Base-by-base conservation (phyloP, 23 tunicate genomes). In the Corella eumyota region DNA sequence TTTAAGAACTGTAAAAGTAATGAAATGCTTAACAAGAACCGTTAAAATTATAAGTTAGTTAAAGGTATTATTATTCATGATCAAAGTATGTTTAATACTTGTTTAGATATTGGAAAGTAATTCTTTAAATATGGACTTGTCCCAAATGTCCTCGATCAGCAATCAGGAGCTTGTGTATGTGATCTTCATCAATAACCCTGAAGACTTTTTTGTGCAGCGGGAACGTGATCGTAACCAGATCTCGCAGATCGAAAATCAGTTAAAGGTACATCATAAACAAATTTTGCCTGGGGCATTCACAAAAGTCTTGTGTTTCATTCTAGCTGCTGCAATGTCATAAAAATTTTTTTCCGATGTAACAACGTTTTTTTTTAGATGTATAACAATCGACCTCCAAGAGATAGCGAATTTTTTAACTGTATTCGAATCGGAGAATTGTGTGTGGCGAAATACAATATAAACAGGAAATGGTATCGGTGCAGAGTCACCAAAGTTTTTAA, bases 161-260 rank as follows among this genome's bases (percentile, higher is more conserved):
- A 56, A 65, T 20, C 90, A 81, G 25, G 90, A 81, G 37, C 67
- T 65, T 34, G 90, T 81, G 15, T 58, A n/a, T 50, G 90, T 81
- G 6, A 72, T 68, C 0, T 59, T 55, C 50, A 50, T 81, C 11
- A 32, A 37, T 26, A 65, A 22, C 29, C 90, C 90, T 4, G 49
- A 45, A 4, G 70, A 81, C 27, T 81, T 81, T 34, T 63, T 48
- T 33, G 69, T 81, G 17, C 90, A 81, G 48, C 63, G 90, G 45
- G 25, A 54, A 15, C 29, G 21, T 33, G 90, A 81, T 66, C 40
- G 61, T 28, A n/a, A 66, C 0, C 74, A 72, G 25, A 29, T 72
- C 24, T 2, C 28, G 9, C 9, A 27, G 2, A 66, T 81, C 13
- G 74, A 81, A 60, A 65, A 60, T 22, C 28, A 29, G 11, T 57